Evolutionary conservation across 2,113 vertebrate genomes (phyloP).

Genomic region (Ameiurus melas): DNA sequence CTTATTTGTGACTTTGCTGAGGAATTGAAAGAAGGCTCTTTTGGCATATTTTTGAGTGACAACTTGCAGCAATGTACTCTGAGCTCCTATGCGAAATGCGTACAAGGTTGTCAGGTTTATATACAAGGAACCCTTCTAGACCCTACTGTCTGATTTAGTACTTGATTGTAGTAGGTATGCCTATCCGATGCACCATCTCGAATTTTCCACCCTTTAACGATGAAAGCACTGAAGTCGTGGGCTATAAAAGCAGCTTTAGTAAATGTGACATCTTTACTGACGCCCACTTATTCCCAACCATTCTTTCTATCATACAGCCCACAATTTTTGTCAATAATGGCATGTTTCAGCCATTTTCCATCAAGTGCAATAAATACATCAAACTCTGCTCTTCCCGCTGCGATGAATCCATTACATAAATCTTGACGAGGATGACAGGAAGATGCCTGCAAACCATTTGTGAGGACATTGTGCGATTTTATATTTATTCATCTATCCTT

Average conservation of each 20-base stretch:
- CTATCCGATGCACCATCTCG: slow-evolving; percentile 10
- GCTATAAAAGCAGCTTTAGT: slow-evolving; percentile 35
- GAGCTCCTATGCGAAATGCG: background rate
- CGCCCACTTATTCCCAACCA: slow-evolving; percentile 29
- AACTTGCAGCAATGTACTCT: background rate
- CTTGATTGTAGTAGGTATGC: slow-evolving; percentile 9
- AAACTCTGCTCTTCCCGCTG: slow-evolving; percentile 30
- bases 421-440: slow-evolving; percentile 42
- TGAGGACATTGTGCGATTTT: slow-evolving; percentile 34
- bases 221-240: slow-evolving; percentile 22
- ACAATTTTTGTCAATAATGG: slow-evolving; percentile 46
- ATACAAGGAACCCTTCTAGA: background rate
- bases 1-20: background rate
- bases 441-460: slow-evolving; percentile 36
- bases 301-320: slow-evolving; percentile 17
- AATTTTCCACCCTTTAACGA: slow-evolving; percentile 32
- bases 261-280: slow-evolving; percentile 52
- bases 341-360: slow-evolving; percentile 37
- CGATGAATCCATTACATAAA: slow-evolving; percentile 55
- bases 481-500: slow-evolving; percentile 51
- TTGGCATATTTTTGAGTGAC: background rate
- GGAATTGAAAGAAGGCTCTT: background rate
- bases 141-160: slow-evolving; percentile 23
- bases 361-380: slow-evolving; percentile 51
- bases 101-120: background rate